Conservation (phyloP, 2,797 vertebrate species). For the Anguilla megastoma region DNA sequence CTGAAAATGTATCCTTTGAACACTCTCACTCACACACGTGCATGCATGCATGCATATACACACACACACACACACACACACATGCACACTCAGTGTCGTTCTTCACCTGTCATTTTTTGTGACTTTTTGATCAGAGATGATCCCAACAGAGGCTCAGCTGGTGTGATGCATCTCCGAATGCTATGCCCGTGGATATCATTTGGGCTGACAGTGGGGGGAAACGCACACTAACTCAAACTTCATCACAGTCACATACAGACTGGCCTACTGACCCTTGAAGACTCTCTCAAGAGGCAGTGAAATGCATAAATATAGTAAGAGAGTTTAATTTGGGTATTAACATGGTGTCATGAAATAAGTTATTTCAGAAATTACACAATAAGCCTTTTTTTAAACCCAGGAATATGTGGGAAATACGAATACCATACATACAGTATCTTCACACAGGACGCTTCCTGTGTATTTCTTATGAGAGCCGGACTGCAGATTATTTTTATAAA, state of each 20-base stretch:
- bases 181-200: neutral
- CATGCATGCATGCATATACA: neutral
- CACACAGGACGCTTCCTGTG: neutral
- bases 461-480: neutral
- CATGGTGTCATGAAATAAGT: neutral
- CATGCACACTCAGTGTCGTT: neutral
- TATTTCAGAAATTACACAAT: neutral
- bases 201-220: neutral
- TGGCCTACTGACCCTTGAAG: slow-evolving; percentile 44
- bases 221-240: slow-evolving; percentile 36
- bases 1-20: neutral
- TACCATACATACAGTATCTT: neutral
- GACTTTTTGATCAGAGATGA: neutral
- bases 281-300: slow-evolving; percentile 33
- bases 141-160: neutral
- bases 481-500: neutral
- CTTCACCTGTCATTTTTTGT: neutral
- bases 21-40: neutral
- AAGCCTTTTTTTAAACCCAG: neutral
- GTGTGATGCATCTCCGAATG: neutral
- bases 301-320: no score
- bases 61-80: neutral
- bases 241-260: slow-evolving; percentile 38
- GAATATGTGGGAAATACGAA: neutral
- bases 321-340: neutral